Evolutionary conservation across 1,140 invertebrate genomes (phyloP).

Genomic region (Chelonus insularis): DNA sequence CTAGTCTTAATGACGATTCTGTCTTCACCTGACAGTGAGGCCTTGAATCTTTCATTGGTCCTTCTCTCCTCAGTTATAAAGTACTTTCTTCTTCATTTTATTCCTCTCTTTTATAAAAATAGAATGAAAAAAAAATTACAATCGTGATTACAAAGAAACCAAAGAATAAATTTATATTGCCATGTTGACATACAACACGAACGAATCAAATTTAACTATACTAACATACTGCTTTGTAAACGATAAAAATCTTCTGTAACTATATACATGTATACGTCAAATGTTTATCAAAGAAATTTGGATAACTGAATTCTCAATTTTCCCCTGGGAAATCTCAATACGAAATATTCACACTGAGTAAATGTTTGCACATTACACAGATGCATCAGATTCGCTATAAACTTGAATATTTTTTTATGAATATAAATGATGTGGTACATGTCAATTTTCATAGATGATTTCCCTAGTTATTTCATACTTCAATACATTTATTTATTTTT

Average conservation of each 20-base stretch:
- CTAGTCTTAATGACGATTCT: slow-evolving; percentile 20
- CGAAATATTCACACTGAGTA: neutral
- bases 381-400: neutral
- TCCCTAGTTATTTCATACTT: too few species aligned
- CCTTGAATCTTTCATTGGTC: neutral
- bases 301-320: neutral
- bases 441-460: neutral
- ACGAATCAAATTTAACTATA: too few species aligned
- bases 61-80: slow-evolving; percentile 1
- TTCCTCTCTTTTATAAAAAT: neutral
- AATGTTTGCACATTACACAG: neutral
- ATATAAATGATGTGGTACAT: neutral
- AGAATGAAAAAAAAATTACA: neutral
- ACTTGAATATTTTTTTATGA: neutral
- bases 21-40: too few species aligned
- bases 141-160: too few species aligned
- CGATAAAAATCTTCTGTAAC: neutral
- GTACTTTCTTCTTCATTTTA: neutral
- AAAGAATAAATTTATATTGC: neutral
- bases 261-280: too few species aligned
- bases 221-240: too few species aligned
- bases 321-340: neutral
- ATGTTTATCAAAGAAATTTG: neutral
- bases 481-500: too few species aligned
- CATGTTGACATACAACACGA: neutral